These are phyloP conservation scores for Datnioides undecimradiatus DNA, from an alignment of 2,113 vertebrate genomes.

Conservation along the genomic window DNA sequence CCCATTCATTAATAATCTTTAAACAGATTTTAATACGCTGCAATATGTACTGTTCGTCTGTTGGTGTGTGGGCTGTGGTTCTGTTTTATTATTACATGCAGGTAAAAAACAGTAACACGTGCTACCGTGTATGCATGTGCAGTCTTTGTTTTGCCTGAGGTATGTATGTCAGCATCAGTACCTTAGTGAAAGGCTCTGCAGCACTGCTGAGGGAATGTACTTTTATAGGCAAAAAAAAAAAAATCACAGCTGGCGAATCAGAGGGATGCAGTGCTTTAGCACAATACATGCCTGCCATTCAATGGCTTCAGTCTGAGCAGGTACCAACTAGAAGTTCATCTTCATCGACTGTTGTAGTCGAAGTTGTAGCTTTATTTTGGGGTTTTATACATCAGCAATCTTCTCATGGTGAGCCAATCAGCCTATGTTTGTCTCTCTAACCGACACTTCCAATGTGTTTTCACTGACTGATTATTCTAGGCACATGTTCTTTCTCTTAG, in stretches of 20 bases:
- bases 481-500: not conserved
- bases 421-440: not conserved
- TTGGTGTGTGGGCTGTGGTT: not conserved
- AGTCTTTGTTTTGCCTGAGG: not conserved
- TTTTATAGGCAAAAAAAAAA: not conserved
- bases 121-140: not conserved
- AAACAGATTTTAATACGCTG: not conserved
- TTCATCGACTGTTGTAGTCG: not conserved
- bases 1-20: too few relatives aligned
- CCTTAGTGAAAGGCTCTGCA: not conserved
- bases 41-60: not conserved
- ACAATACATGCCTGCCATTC: not conserved
- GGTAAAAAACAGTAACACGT: not conserved
- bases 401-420: not conserved
- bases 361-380: not conserved
- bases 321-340: not conserved
- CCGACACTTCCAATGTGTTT: not conserved
- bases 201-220: not conserved
- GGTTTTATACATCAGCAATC: not conserved
- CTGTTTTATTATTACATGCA: not conserved
- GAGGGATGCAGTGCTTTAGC: not conserved
- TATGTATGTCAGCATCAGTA: not conserved
- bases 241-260: conserved; percentile 3
- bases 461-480: too few relatives aligned
- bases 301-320: not conserved